Percentiles rank a stretch among this genome's conserved stretches.
Conservation (phyloP, 2,797 vertebrate species). For the Sebastes vulpes region DNA sequence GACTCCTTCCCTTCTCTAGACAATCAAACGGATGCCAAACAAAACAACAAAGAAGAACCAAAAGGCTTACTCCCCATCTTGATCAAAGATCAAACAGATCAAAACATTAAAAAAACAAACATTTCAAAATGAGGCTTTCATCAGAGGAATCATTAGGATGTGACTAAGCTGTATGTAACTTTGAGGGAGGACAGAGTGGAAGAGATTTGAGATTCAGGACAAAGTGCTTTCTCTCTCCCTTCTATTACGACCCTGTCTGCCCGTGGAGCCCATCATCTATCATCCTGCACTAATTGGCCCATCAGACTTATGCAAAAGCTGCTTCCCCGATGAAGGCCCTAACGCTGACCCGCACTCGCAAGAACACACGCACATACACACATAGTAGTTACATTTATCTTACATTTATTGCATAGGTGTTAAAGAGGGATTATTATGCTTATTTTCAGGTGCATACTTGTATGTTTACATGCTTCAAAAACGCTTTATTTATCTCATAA, state of each 20-base stretch:
- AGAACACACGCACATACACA: neutral
- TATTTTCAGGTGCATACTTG: no score
- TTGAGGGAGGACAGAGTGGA: constrained; percentile 33
- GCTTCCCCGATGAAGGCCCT: constrained; percentile 44
- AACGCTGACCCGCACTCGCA: constrained; percentile 30
- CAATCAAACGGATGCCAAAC: constrained; percentile 21
- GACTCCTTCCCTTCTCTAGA: neutral
- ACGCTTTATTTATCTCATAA: no score
- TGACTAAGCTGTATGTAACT: constrained; percentile 27
- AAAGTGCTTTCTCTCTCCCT: constrained; percentile 38
- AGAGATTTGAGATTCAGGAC: constrained; percentile 67
- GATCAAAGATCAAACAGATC: constrained; percentile 40
- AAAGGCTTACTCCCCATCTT: neutral
- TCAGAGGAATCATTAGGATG: constrained; percentile 30
- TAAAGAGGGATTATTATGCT: neutral
- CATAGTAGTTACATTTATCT: constrained; percentile 13
- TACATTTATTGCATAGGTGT: constrained; percentile 18
- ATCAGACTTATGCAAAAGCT: constrained; percentile 72
- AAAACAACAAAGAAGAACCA: constrained; percentile 33
- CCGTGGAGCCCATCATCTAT: constrained; percentile 70
- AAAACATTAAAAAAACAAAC: constrained; percentile 17
- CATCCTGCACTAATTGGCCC: constrained; percentile 78
- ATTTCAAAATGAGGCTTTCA: constrained; percentile 32
- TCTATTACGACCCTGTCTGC: constrained; percentile 66
- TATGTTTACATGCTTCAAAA: no score